A percentile compares a stretch with the other conserved stretches of the same genome.
phyloP scores from a whole-genome alignment of 2,888 invertebrate genomes.

The Andrena chrysosceles region DNA sequence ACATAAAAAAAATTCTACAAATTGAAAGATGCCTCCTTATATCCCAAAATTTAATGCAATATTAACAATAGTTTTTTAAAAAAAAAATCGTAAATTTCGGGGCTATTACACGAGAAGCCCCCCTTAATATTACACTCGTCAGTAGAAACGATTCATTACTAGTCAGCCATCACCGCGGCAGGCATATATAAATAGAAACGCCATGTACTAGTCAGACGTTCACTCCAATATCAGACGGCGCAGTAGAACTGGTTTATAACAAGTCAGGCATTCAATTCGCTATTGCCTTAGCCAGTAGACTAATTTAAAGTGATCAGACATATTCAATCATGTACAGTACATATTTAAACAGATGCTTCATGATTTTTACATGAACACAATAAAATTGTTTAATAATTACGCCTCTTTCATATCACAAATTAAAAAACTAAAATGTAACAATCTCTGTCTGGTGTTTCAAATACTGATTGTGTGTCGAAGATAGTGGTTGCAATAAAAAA shows the following conservation, averaged over 20 bases:
- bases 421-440: neutral
- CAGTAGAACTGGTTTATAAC: neutral
- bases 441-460: neutral
- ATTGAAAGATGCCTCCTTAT: too few relatives aligned
- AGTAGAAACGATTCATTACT: neutral
- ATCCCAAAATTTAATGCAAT: too few relatives aligned
- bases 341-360: neutral
- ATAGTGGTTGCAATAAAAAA: neutral
- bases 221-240: neutral
- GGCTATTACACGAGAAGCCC: too few relatives aligned
- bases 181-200: too few relatives aligned
- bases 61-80: too few relatives aligned
- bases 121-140: too few relatives aligned
- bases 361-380: too few relatives aligned
- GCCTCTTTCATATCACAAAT: too few relatives aligned
- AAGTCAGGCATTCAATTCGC: neutral
- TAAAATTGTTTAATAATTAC: too few relatives aligned
- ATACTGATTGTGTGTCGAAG: neutral
- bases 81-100: too few relatives aligned
- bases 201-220: neutral
- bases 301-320: neutral
- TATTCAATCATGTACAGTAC: neutral
- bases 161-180: neutral
- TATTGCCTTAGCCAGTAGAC: slow-evolving; percentile 8
- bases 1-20: too few relatives aligned